Base-by-base conservation (phyloP, 1,140 invertebrate genomes). In the Heliconius congener region DNA sequence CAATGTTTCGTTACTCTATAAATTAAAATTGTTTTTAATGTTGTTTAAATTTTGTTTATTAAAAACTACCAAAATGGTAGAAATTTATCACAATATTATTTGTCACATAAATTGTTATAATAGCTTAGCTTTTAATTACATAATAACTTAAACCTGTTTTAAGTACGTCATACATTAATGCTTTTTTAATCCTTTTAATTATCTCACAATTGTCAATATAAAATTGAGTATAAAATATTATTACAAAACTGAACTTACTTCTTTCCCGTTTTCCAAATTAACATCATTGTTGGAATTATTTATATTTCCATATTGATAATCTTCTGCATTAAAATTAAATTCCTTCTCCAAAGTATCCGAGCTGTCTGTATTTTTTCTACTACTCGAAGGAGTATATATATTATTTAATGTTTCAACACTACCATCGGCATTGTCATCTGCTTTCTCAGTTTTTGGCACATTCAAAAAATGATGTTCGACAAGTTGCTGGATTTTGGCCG, bases 271-370 rank as follows among this genome's bases (percentile, higher is more conserved):
- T 72, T 90, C 85, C 73, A 81, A 80, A 75, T 84, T 85, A 72
- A 85, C 84, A 75, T 89, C 87, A 55, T 80, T 86, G 46, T 83
- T 89, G 1, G 77, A 83, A 27, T 78, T 74, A 71, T 73, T 78
- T 23, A 85, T 81, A 77, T 86, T 88, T 23, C 81, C 82, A 74
- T 89, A 91, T n/a, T 87, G 86, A 73, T 86, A 88, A 74, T 93
- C 92, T 73, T 94, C 91, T 55, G 89, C 87, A 75, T 88, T 87
- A 39, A 90, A 91, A 73, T 89, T 87, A 13, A 90, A 93, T 75
- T 94, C 92, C 60, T 87, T 91, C n/a, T 94, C 91, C 76, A 93
- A 74, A 11, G 91, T 93, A 76, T 94, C 93, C 1, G 93, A 92
- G 46, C 89, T 94, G 39, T 93, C 91, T 0, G 91, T 93, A 82